Evolutionary conservation across 2,888 invertebrate genomes (phyloP), one percentile per base, ranked within the genome.

Genomic region (Parochlus steinenii): DNA sequence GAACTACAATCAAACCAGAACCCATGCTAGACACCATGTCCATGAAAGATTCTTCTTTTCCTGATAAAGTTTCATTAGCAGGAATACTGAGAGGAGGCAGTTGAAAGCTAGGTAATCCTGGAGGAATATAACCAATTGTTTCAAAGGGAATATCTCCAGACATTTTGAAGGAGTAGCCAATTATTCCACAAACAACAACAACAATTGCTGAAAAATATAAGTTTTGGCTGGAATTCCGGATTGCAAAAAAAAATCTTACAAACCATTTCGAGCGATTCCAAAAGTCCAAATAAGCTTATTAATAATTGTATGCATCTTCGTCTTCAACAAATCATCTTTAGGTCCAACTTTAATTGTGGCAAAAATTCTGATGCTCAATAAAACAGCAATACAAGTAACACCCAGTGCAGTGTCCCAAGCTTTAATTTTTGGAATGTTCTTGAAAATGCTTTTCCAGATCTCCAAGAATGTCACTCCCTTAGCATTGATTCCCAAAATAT

Each of bases 1-100:
- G 89, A 40, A 92, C 71, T 20, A 93, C 86, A 40, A 82, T 63
- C 35, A 92, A 63, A 8, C 87, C 87, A 12, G 83, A 77, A 27
- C 87, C 85, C 49, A 92, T 64, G 52, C 77, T 73, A 42, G 77
- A 66, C 37, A 76, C 65, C 77, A 86, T 83, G 32, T 80, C 74
- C 28, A 69, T 49, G 52, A 83, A 78, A 25, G 45, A 48, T 37
- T 55, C 50, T 2, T 22, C 40, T 7, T 33, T 12, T 27, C 27
- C 32, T 2, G 70, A 71, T 14, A 64, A 59, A 47, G 70, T 69
- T 44, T 67, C 64, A 31, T 61, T 62, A 7, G 60, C 63, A 32
- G 58, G 59, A 51, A 68, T 70, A 41, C 70, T 66, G 52, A 82
- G 75, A 2, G 78, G 72, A 16, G 83, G 83, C 36, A 65, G 43